Base-by-base conservation (phyloP, 2,888 invertebrate species). In the Yponomeuta plumbellus region DNA sequence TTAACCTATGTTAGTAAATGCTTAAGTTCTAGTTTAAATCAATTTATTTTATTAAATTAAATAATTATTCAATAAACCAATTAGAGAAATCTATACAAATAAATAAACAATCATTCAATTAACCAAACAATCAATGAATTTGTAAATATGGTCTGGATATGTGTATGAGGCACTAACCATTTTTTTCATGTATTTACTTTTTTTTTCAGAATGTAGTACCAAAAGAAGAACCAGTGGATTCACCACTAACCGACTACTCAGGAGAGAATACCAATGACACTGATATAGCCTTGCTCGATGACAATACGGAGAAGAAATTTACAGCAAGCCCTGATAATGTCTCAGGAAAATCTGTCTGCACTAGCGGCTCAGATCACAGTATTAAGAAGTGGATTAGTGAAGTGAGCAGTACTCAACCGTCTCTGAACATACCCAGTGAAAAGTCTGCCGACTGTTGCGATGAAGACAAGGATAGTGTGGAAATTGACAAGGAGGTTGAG, bases 401-500 rank as follows among this genome's bases (percentile, higher is more conserved):
- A 86, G 91, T 91, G 0, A 90, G 83, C 67, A 90, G 89, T 71
- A 90, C 91, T 0, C 88, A 90, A 61, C 89, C 89, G 1, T 86
- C 85, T 68, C 74, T 89, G 8, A 85, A 86, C 68, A 71, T 74
- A 23, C 62, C 67, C 10, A 77, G 74, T 69, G 88, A 88, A 1
- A 89, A 85, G 71, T 71, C 65, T 6, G 79, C 77, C 66, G 79
- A 81, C 65, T 26, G 69, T 10, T 62, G 68, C 40, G 81, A 85
- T 3, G 82, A 86, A 22, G 87, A 89, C 61, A 86, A 85, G 68
- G 87, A 86, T 34, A 78, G 81, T 52, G 77, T 87, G 66, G 91
- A 91, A 70, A 91, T 91, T 69, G 91, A 92, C 68, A 91, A 90
- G 68, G 91, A 91, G 74, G 88, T 91, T 0, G 91, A 92, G 72